These are phyloP conservation scores for Oligia latruncula DNA, from an alignment of 2,888 invertebrate genomes.

Conservation along the genomic window DNA sequence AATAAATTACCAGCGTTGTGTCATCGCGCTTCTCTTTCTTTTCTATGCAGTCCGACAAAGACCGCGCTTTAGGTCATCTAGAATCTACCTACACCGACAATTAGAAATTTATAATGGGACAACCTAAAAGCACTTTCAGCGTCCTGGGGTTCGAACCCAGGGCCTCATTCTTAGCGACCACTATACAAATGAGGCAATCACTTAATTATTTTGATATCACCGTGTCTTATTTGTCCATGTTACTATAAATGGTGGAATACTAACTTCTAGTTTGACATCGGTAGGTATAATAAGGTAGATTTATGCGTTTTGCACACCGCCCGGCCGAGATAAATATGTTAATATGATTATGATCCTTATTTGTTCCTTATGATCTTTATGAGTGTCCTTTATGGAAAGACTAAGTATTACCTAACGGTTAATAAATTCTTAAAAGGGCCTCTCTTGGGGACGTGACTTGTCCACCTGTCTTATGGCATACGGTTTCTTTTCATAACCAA, in stretches of 20 bases:
- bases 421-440: conserved; percentile 11
- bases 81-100: too few relatives aligned
- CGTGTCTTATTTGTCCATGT: conserved; percentile 17
- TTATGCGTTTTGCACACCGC: conserved; percentile 62
- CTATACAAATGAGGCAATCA: neutral
- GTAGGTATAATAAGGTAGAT: conserved; percentile 31
- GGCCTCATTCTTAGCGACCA: neutral
- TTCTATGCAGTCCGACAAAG: too few relatives aligned
- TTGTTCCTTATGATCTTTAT: conserved; percentile 33
- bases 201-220: conserved; percentile 15
- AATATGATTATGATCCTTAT: conserved; percentile 48
- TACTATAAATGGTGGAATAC: conserved; percentile 34
- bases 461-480: neutral
- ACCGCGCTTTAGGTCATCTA: too few relatives aligned
- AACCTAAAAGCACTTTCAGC: neutral
- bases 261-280: conserved; percentile 37
- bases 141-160: neutral
- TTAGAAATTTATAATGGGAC: too few relatives aligned
- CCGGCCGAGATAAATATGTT: conserved; percentile 58
- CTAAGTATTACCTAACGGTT: conserved; percentile 33
- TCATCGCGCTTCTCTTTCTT: too few relatives aligned
- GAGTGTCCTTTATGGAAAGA: conserved; percentile 12
- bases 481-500: neutral
- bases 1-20: too few relatives aligned
- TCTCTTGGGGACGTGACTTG: conserved; percentile 2